Percentiles rank a stretch among this genome's conserved stretches.
phyloP scores from a whole-genome alignment of 1,140 invertebrate species.

The Argopecten irradians region DNA sequence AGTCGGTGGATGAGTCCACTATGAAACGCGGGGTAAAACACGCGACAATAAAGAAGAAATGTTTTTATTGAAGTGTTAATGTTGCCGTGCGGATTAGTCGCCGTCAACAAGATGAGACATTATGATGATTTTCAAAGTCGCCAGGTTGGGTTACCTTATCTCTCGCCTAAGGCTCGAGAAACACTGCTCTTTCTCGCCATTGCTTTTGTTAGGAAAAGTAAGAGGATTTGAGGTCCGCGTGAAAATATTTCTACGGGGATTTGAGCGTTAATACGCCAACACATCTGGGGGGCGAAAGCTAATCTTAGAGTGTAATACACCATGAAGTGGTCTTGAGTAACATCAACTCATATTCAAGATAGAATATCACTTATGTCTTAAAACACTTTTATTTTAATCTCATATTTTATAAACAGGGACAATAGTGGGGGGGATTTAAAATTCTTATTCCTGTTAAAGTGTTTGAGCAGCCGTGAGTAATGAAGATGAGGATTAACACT shows the following conservation, averaged over 20 bases:
- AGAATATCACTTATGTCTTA: slow-evolving; percentile 11
- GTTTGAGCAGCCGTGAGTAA: slow-evolving; percentile 7
- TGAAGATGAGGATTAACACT: slow-evolving; percentile 11
- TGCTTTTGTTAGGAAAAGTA: background rate
- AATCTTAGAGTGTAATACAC: background rate
- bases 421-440: background rate
- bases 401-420: slow-evolving; percentile 6
- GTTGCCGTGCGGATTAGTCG: slow-evolving; percentile 49
- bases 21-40: slow-evolving; percentile 31
- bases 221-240: slow-evolving; percentile 26
- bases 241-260: slow-evolving; percentile 24
- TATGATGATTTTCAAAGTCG: slow-evolving; percentile 55
- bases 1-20: slow-evolving; percentile 53
- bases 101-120: slow-evolving; percentile 56
- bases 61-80: slow-evolving; percentile 53
- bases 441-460: background rate
- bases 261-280: slow-evolving; percentile 25
- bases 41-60: slow-evolving; percentile 53
- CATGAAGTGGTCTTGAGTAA: background rate
- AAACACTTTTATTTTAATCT: slow-evolving; percentile 23
- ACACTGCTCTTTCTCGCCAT: slow-evolving; percentile 32
- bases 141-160: slow-evolving; percentile 49
- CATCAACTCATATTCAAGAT: background rate
- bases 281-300: slow-evolving; percentile 19
- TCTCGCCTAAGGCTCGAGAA: slow-evolving; percentile 30